These are phyloP conservation scores for Todus mexicanus DNA, from an alignment of 2,797 vertebrate genomes.

Conservation along the genomic window DNA sequence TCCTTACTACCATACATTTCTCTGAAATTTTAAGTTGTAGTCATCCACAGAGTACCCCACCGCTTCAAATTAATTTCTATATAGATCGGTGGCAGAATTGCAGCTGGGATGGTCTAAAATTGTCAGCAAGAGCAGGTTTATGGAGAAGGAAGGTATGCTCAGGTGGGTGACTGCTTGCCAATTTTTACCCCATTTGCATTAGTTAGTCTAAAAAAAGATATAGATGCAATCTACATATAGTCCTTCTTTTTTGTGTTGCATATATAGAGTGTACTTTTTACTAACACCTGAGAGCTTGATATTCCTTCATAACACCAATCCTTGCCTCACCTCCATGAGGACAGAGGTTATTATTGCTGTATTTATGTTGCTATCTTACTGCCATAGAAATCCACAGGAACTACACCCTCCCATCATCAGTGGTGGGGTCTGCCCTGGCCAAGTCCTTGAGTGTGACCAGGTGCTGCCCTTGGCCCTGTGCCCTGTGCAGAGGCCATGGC, in stretches of 20 bases:
- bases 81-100: neutral
- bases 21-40: neutral
- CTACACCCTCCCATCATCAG: neutral
- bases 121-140: neutral
- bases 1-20: neutral
- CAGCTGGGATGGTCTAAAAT: neutral
- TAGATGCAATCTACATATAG: neutral
- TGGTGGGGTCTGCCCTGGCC: neutral
- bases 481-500: neutral
- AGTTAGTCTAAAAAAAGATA: neutral
- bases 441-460: too few species aligned
- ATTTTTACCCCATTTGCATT: neutral
- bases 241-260: neutral
- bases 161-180: neutral
- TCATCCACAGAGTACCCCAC: neutral
- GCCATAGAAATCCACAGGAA: neutral
- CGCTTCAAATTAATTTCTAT: neutral
- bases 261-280: neutral
- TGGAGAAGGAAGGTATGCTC: neutral
- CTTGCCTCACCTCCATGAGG: neutral
- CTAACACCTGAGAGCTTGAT: neutral
- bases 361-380: neutral
- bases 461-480: rapidly evolving
- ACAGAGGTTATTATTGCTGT: rapidly evolving
- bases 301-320: neutral